Conservation (phyloP, 2,797 vertebrate genomes). For the Neosilurus hyrtlii region DNA sequence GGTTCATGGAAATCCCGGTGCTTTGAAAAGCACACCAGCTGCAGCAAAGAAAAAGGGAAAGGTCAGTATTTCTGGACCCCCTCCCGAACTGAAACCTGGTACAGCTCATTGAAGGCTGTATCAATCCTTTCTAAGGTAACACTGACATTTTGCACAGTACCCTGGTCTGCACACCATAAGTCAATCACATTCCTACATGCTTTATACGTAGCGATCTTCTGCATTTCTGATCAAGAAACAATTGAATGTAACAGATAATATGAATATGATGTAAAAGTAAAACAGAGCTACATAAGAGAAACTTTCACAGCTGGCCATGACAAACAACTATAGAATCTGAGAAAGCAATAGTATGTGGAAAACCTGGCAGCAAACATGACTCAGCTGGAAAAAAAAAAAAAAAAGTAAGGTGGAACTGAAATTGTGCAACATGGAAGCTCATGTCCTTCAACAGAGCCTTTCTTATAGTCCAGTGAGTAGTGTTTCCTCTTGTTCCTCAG, state of each 20-base stretch:
- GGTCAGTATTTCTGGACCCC: conserved; percentile 29
- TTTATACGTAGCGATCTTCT: neutral
- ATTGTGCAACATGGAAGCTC: neutral
- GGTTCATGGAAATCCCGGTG: conserved; percentile 11
- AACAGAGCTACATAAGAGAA: neutral
- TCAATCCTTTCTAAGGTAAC: conserved; percentile 32
- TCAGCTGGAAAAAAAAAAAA: neutral
- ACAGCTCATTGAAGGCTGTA: conserved; percentile 38
- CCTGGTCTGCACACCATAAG: neutral
- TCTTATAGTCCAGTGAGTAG: neutral
- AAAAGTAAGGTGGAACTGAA: neutral
- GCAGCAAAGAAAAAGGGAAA: neutral
- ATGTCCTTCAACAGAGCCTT: neutral
- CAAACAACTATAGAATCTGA: neutral
- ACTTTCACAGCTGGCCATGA: neutral
- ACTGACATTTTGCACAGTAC: conserved; percentile 43
- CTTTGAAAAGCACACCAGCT: neutral
- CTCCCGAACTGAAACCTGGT: conserved; percentile 34
- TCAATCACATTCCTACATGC: neutral
- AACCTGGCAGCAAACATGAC: neutral
- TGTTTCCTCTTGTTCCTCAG: neutral
- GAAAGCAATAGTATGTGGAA: neutral
- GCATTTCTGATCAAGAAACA: neutral
- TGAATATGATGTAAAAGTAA: neutral
- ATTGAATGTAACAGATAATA: neutral